Evolutionary conservation across 2,888 invertebrate species (phyloP).

Genomic region (Euspilapteryx auroguttella): DNA sequence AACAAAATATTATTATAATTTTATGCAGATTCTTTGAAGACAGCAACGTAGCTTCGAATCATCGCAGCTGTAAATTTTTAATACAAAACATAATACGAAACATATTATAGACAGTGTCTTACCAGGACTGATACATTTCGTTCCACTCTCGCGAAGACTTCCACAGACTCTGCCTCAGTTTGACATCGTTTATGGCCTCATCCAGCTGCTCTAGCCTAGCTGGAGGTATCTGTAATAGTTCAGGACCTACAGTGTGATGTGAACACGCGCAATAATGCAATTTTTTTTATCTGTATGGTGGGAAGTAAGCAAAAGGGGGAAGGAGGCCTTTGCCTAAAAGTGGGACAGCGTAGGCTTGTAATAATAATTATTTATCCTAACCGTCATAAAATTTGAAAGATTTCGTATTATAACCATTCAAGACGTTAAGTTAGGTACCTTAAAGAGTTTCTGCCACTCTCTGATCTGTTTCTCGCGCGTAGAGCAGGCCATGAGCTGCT

Average conservation of each 20-base stretch:
- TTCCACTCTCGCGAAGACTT: slow-evolving; percentile 78
- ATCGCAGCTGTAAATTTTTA: too few species aligned
- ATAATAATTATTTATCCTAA: too few species aligned
- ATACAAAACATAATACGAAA: too few species aligned
- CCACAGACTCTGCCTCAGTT: slow-evolving; percentile 79
- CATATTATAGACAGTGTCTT: slow-evolving; percentile 6
- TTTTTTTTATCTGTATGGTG: too few species aligned
- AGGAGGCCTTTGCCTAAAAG: too few species aligned
- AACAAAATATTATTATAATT: too few species aligned
- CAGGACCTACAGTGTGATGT: too few species aligned
- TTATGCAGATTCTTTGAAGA: too few species aligned
- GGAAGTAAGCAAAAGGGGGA: too few species aligned
- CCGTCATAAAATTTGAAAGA: background rate
- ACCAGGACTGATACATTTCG: slow-evolving; percentile 67
- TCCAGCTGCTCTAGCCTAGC: slow-evolving; percentile 81
- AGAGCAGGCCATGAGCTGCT: slow-evolving; percentile 65
- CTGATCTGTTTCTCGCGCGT: slow-evolving; percentile 74
- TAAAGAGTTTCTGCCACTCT: slow-evolving; percentile 82
- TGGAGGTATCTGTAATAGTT: slow-evolving; percentile 68
- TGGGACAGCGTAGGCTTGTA: too few species aligned
- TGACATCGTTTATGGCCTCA: slow-evolving; percentile 77
- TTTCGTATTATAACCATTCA: background rate
- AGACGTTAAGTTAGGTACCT: slow-evolving; percentile 44
- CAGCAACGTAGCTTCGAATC: too few species aligned
- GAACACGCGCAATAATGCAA: too few species aligned